Evolutionary conservation across 2,888 invertebrate species (phyloP).

Genomic region (Eulithis testata): DNA sequence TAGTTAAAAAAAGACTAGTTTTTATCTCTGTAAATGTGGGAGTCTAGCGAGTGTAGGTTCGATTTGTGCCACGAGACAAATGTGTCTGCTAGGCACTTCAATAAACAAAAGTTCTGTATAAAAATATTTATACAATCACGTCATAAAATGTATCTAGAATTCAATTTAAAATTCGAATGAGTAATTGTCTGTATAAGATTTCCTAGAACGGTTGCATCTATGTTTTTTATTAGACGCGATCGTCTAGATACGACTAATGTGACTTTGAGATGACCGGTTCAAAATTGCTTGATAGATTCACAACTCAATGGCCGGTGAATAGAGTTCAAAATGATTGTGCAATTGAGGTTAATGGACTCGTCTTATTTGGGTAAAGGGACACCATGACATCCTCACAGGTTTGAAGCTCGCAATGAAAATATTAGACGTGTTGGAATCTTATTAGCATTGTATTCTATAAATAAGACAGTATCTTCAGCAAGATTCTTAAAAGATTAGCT

Average conservation of each 20-base stretch:
- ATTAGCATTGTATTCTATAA: background rate
- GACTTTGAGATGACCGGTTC: conserved; percentile 37
- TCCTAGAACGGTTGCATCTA: conserved; percentile 40
- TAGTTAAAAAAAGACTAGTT: too few relatives aligned
- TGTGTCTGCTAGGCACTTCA: too few relatives aligned
- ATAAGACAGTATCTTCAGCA: background rate
- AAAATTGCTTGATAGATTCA: conserved; percentile 30
- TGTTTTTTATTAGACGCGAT: conserved; percentile 37
- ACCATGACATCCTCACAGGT: conserved; percentile 11
- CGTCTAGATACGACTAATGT: conserved; percentile 27
- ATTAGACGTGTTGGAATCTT: conserved; percentile 10
- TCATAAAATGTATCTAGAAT: conserved; percentile 4
- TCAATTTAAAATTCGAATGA: conserved; percentile 20
- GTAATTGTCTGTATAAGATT: conserved; percentile 20
- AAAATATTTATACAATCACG: background rate
- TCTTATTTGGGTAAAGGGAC: conserved; percentile 24
- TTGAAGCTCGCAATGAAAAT: conserved; percentile 4
- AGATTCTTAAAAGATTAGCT: background rate
- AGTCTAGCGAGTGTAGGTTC: too few relatives aligned
- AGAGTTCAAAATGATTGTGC: conserved; percentile 33
- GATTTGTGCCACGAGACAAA: too few relatives aligned
- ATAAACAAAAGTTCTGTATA: too few relatives aligned
- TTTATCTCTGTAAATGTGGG: too few relatives aligned
- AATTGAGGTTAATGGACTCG: conserved; percentile 37
- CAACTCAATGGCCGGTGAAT: conserved; percentile 20